Conservation (phyloP, 1,140 invertebrate genomes). For the Lepidostoma basale region DNA sequence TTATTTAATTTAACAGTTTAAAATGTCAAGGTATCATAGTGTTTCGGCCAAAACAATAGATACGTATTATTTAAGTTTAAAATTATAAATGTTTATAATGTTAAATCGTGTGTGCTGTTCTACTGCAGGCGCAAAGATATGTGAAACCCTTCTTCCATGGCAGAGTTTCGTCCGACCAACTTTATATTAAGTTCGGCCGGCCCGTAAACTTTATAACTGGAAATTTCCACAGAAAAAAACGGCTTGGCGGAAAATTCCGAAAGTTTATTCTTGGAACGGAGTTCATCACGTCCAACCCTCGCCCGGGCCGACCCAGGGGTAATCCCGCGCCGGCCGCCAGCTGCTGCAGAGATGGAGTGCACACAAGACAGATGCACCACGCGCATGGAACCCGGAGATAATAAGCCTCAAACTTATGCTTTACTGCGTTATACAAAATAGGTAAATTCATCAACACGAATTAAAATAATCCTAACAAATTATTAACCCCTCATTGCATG, state of each 20-base stretch:
- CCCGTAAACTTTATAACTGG: slow-evolving; percentile 44
- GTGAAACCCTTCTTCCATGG: no score
- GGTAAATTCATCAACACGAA: not conserved
- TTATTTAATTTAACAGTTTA: no score
- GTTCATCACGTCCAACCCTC: slow-evolving; percentile 22
- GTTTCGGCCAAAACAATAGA: no score
- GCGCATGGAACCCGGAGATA: not conserved
- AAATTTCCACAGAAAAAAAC: slow-evolving; percentile 41
- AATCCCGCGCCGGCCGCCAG: not conserved
- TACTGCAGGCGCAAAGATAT: no score
- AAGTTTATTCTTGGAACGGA: slow-evolving; percentile 33
- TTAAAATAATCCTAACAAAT: not conserved
- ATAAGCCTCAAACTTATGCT: not conserved
- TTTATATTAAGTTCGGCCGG: slow-evolving; percentile 45
- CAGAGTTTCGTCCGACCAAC: no score
- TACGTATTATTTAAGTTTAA: no score
- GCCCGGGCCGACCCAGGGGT: not conserved
- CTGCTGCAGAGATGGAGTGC: not conserved
- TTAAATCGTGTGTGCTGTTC: no score
- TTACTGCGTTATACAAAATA: not conserved
- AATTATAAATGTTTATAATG: no score
- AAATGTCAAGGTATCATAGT: no score
- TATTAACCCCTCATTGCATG: not conserved
- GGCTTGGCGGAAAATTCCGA: slow-evolving; percentile 34
- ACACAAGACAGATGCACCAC: not conserved